Evolutionary conservation across 2,888 invertebrate genomes (phyloP).

Genomic region (Vanessa cardui): DNA sequence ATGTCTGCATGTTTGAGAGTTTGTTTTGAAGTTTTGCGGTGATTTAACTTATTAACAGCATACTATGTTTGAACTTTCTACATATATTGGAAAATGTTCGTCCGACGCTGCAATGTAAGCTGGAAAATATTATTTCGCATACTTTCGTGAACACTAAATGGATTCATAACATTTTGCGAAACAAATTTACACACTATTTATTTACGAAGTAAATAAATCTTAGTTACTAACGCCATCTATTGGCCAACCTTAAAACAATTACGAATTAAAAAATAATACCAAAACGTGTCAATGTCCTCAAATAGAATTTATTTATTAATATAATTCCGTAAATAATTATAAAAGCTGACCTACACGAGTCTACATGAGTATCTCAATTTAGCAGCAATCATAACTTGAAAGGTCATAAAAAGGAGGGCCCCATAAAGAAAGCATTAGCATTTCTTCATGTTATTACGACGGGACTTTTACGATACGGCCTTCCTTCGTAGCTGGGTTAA

Average conservation of each 20-base stretch:
- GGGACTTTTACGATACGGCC: conserved; percentile 49
- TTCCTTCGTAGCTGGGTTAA: conserved; percentile 41
- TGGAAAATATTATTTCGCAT: not conserved
- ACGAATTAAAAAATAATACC: too few relatives aligned
- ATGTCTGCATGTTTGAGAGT: conserved; percentile 39
- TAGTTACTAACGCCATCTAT: too few relatives aligned
- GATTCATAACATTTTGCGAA: too few relatives aligned
- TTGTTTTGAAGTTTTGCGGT: conserved; percentile 9
- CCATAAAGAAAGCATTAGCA: conserved; percentile 73
- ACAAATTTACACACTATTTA: too few relatives aligned
- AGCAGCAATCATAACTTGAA: conserved; percentile 71
- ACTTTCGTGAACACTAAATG: not conserved
- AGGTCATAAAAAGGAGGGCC: conserved; percentile 70
- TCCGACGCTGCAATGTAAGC: conserved; percentile 45
- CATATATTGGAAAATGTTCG: conserved; percentile 35
- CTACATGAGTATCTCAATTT: conserved; percentile 58
- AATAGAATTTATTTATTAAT: too few relatives aligned
- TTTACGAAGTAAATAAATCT: too few relatives aligned
- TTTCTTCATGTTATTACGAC: conserved; percentile 61
- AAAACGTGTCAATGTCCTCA: too few relatives aligned
- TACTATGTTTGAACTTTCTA: conserved; percentile 17
- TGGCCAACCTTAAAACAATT: too few relatives aligned
- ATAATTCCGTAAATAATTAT: not conserved
- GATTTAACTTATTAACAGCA: conserved; percentile 12
- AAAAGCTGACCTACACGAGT: conserved; percentile 44